These are phyloP conservation scores for Ceyx margarethae DNA, from an alignment of 2,113 vertebrate species.

Conservation along the genomic window DNA sequence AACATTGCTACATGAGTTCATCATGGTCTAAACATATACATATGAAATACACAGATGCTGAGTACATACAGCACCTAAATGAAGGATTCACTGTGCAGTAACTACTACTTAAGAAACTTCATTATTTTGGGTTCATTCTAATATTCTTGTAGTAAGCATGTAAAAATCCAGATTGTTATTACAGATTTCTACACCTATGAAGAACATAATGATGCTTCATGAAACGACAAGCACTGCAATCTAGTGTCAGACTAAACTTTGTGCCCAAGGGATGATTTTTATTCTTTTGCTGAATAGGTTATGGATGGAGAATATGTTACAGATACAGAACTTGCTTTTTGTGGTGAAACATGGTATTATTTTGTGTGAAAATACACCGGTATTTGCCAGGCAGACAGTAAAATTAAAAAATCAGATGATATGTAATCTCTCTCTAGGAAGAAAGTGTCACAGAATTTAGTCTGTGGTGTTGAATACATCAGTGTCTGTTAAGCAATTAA, in stretches of 20 bases:
- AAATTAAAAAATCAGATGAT: not conserved
- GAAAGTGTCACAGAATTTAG: not conserved
- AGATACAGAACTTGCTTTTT: not conserved
- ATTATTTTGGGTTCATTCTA: not conserved
- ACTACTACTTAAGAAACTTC: not conserved
- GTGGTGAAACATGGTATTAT: not conserved
- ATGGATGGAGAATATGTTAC: not conserved
- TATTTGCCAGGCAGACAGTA: not conserved
- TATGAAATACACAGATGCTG: rapidly evolving
- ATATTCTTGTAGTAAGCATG: not conserved
- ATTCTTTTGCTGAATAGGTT: not conserved
- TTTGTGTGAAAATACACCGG: not conserved
- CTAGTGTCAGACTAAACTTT: not conserved
- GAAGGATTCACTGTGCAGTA: not conserved
- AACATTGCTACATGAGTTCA: not conserved
- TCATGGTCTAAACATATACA: not conserved
- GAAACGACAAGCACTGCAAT: not conserved
- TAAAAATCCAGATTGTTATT: not conserved
- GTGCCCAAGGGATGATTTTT: not conserved
- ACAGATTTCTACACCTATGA: not conserved
- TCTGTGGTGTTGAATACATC: not conserved
- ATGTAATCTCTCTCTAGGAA: not conserved
- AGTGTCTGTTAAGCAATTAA: not conserved
- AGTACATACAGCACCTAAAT: not conserved
- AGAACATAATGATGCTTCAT: not conserved